Evolutionary conservation across 1,140 invertebrate species (phyloP).

Genomic region (Lysiphlebus fabarum): DNA sequence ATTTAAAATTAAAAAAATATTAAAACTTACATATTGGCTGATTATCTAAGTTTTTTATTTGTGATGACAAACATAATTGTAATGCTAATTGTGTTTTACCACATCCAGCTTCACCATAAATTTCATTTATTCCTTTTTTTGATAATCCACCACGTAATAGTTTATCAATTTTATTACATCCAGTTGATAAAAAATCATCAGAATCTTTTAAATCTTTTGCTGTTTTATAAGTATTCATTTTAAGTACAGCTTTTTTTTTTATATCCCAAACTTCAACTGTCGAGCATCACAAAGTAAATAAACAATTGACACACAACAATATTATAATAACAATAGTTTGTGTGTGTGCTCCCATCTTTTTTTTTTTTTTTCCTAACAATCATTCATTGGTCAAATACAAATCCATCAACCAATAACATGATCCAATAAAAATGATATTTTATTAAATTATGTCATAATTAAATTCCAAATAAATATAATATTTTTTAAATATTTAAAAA

Average conservation of each 20-base stretch:
- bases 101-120: slow-evolving; percentile 75
- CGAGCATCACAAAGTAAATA: no score
- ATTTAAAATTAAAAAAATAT: no score
- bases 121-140: slow-evolving; percentile 73
- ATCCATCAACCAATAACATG: background rate
- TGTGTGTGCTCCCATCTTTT: no score
- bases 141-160: slow-evolving; percentile 70
- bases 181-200: slow-evolving; percentile 55
- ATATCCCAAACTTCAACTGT: background rate
- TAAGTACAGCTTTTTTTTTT: background rate
- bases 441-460: no score
- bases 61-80: slow-evolving; percentile 65
- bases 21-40: slow-evolving; percentile 38
- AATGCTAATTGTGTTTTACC: slow-evolving; percentile 85
- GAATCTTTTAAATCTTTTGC: slow-evolving; percentile 1
- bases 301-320: no score
- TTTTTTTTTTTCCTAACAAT: no score
- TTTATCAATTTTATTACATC: slow-evolving; percentile 62
- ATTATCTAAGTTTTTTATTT: slow-evolving; percentile 52
- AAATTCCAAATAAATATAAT: no score
- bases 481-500: no score
- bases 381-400: background rate
- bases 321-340: no score
- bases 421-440: background rate
- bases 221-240: slow-evolving; percentile 7